Evolutionary conservation across 35 echinoderm and acorn worm species (phyloP).

Genomic region (Anneissia japonica): DNA sequence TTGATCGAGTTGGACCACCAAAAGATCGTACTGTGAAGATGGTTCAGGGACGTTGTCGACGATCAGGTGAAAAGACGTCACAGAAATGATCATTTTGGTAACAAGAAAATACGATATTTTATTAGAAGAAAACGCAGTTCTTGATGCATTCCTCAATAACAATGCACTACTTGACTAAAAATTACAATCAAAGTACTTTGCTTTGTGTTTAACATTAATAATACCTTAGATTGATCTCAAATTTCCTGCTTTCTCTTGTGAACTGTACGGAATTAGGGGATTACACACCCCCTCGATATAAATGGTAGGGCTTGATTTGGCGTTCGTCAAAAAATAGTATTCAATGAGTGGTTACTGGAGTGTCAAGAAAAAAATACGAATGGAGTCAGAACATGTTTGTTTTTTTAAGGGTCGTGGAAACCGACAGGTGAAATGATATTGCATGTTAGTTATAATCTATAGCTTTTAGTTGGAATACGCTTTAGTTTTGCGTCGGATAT

Average conservation of each 20-base stretch:
- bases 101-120: too few relatives aligned
- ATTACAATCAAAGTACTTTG: too few relatives aligned
- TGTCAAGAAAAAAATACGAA: background rate
- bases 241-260: too few relatives aligned
- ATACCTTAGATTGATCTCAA: too few relatives aligned
- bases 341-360: background rate
- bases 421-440: background rate
- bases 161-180: too few relatives aligned
- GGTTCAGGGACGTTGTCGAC: background rate
- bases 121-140: too few relatives aligned
- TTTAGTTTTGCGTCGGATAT: background rate
- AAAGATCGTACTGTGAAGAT: background rate
- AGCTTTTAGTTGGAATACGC: background rate
- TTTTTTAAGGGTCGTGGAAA: background rate
- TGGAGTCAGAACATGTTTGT: background rate
- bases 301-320: background rate
- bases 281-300: background rate
- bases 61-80: background rate
- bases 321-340: background rate
- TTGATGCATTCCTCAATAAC: too few relatives aligned
- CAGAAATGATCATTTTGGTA: background rate
- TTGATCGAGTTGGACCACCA: background rate
- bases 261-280: too few relatives aligned
- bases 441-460: background rate
- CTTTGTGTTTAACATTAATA: too few relatives aligned